These are phyloP conservation scores for Anolis apletophallus DNA, from an alignment of 2,797 vertebrate genomes.

Conservation along the genomic window DNA sequence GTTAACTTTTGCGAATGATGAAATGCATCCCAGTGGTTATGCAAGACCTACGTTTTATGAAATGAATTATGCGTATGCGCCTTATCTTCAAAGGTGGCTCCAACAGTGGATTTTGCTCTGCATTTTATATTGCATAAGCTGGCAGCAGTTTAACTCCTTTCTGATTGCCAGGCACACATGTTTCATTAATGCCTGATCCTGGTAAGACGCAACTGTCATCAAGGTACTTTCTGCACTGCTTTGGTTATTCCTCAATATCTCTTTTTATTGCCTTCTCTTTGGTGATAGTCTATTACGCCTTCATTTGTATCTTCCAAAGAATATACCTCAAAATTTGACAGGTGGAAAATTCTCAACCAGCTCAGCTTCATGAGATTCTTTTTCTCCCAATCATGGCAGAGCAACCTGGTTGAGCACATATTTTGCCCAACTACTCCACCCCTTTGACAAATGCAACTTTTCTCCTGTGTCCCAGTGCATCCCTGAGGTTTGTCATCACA, in stretches of 20 bases:
- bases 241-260: not conserved
- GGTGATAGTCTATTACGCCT: conserved; percentile 15
- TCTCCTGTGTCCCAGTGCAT: not conserved
- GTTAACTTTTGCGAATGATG: conserved; percentile 3
- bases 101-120: not conserved
- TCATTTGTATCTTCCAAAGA: conserved; percentile 29
- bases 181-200: conserved; percentile 38
- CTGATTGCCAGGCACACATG: conserved; percentile 32
- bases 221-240: conserved; percentile 6
- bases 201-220: conserved; percentile 1
- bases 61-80: not conserved
- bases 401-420: not conserved
- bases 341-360: not conserved
- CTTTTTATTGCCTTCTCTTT: conserved; percentile 8
- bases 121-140: not conserved
- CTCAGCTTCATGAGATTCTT: not conserved
- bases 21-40: rapidly evolving
- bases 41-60: not conserved
- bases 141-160: conserved; percentile 4
- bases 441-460: too few relatives aligned
- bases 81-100: conserved; percentile 16
- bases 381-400: not conserved
- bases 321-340: conserved; percentile 30
- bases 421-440: not conserved
- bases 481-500: not conserved